Evolutionary conservation across 2,888 invertebrate species (phyloP), one percentile per base, ranked within the genome.

Genomic region (Vanessa cardui): DNA sequence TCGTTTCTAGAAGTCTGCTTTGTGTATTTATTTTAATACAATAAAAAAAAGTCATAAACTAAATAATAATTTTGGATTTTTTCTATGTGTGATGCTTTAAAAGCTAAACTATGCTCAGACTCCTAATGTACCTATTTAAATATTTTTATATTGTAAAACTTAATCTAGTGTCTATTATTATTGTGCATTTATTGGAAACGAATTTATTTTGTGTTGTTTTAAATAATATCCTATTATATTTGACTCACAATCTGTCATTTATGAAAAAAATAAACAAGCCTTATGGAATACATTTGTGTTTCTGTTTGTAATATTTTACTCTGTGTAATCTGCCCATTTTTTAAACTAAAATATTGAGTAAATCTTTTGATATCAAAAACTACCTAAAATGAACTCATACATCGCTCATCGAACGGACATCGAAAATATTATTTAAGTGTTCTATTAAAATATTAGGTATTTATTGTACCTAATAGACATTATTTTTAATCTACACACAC

Each of bases 131-230:
- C 67, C 66, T 77, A 79, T 80, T 83, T 80, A 78, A 82, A 77
- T 85, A 85, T 85, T 85, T 87, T 84, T 87, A 73, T 86, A 84
- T 75, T 77, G 78, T 77, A 73, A 72, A 78, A 77, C 71, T 76
- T 75, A 78, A 74, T 73, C 58, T 79, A 79, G 76, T 77, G 76
- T 78, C 77, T 78, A 62, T 71, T 68, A 64, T 65, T 68, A 64
- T 65, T 72, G 66, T 89, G 91, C 91, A 92, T 92, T 92, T 92
- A 92, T 85, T 86, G 83, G 85, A 86, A 89, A 86, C 89, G 91
- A 92, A 91, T 91, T 92, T 91, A 90, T 88, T 88, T 90, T 86
- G 78, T 87, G 84, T 86, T 87, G 76, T 77, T 81, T 81, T 76
- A 73, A 76, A 74, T 70, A 71, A 62, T 68, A 80, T 72, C 78